Evolutionary conservation across 2,888 invertebrate genomes (phyloP).

Genomic region (Leptinotarsa peninsularis): DNA sequence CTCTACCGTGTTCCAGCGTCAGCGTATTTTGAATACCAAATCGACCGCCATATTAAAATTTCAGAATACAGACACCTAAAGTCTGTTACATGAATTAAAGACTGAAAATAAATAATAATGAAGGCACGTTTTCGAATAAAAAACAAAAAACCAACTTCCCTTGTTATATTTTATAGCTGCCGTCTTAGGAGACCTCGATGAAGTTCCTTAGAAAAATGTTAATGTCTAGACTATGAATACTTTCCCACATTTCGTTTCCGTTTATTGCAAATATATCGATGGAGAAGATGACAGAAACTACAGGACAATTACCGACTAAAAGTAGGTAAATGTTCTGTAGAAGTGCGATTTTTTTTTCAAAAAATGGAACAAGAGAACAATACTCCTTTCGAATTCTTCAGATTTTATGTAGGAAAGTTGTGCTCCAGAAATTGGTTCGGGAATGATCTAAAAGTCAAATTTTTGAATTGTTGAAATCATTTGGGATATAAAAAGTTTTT

Average conservation of each 20-base stretch:
- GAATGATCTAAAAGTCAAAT: no score
- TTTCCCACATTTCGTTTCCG: not conserved
- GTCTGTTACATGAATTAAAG: slow-evolving; percentile 29
- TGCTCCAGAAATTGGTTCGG: no score
- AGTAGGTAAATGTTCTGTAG: no score
- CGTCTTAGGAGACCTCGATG: not conserved
- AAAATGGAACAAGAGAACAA: no score
- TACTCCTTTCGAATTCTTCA: no score
- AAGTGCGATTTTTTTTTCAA: no score
- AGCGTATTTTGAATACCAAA: slow-evolving; percentile 27
- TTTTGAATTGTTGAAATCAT: no score
- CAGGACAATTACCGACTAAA: no score
- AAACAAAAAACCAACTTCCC: slow-evolving; percentile 1
- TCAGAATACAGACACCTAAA: slow-evolving; percentile 33
- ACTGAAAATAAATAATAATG: slow-evolving; percentile 38
- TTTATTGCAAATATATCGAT: not conserved
- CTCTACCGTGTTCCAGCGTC: not conserved
- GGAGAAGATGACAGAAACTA: not conserved
- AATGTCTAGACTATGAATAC: slow-evolving; percentile 12
- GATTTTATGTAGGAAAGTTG: no score
- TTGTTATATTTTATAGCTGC: slow-evolving; percentile 13
- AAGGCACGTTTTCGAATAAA: slow-evolving; percentile 27
- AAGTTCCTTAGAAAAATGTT: slow-evolving; percentile 12
- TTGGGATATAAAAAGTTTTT: no score
- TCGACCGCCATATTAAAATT: slow-evolving; percentile 20